Conservation (phyloP, 1,140 invertebrate genomes). For the Drosophila nigromelanica region DNA sequence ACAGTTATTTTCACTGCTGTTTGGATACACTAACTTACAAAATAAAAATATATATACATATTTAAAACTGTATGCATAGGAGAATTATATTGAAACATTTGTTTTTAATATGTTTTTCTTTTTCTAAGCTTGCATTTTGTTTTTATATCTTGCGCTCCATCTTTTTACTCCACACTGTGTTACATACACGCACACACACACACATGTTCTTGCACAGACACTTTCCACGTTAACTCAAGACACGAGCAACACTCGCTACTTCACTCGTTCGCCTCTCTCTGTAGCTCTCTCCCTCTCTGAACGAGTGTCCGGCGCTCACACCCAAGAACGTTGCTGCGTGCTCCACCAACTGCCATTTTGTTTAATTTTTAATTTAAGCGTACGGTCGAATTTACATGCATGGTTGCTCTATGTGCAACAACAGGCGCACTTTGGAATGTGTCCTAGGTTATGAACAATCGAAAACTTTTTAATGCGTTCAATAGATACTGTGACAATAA, state of each 20-base stretch:
- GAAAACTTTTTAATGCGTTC: constrained; percentile 5
- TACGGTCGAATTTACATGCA: constrained; percentile 48
- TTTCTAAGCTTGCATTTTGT: constrained; percentile 39
- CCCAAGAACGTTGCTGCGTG: constrained; percentile 51
- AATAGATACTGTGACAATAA: constrained; percentile 19
- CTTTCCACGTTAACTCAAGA: constrained; percentile 51
- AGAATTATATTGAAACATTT: constrained; percentile 10
- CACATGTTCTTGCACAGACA: constrained; percentile 22
- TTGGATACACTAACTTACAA: constrained; percentile 31
- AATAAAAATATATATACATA: constrained; percentile 2
- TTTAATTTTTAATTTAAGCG: constrained; percentile 58
- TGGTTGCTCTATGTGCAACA: constrained; percentile 45
- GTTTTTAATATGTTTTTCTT: constrained; percentile 18
- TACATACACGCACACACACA: constrained; percentile 28
- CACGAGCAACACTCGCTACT: constrained; percentile 50
- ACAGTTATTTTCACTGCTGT: constrained; percentile 47
- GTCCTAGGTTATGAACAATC: constrained; percentile 30
- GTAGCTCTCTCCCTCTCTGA: constrained; percentile 15
- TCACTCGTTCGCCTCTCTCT: constrained; percentile 43
- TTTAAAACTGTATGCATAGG: not conserved
- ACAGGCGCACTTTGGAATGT: constrained; percentile 20
- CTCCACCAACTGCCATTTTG: constrained; percentile 60
- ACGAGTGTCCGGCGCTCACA: constrained; percentile 53
- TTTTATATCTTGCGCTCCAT: constrained; percentile 52
- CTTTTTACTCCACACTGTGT: constrained; percentile 50